phyloP scores from a whole-genome alignment of 2,888 invertebrate species.

The Nycteola revayana region DNA sequence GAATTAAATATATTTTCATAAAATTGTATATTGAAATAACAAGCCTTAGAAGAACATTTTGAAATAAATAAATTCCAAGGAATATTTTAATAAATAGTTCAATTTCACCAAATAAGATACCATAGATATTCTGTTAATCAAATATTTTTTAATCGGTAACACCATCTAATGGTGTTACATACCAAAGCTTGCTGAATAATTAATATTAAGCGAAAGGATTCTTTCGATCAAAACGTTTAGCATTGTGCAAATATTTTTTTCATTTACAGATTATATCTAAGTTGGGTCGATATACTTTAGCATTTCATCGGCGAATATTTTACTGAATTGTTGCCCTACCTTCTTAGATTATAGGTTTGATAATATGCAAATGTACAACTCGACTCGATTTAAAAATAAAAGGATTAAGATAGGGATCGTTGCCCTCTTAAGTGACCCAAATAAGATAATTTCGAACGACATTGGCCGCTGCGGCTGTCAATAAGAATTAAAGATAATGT shows the following conservation, averaged over 20 bases:
- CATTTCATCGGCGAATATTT: conserved; percentile 72
- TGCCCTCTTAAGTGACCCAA: conserved; percentile 74
- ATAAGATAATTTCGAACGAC: conserved; percentile 70
- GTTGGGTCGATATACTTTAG: conserved; percentile 54
- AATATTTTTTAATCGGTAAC: not conserved
- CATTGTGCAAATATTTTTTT: conserved; percentile 35
- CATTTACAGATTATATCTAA: conserved; percentile 39
- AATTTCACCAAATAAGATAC: too few species aligned
- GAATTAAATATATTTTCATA: not conserved
- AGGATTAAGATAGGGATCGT: conserved; percentile 62
- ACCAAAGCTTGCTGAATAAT: conserved; percentile 13
- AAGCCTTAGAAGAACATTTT: conserved; percentile 1
- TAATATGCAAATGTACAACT: conserved; percentile 73
- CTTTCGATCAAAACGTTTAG: conserved; percentile 26
- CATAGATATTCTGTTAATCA: too few species aligned
- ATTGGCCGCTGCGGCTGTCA: conserved; percentile 61
- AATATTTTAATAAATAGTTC: too few species aligned
- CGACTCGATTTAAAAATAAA: conserved; percentile 71
- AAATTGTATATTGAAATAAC: too few species aligned
- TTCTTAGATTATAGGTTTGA: conserved; percentile 67
- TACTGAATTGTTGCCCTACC: conserved; percentile 67
- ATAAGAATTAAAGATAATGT: conserved; percentile 72
- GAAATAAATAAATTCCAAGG: too few species aligned
- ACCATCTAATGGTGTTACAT: too few species aligned
- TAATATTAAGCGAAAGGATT: conserved; percentile 11